Evolutionary conservation across 2,113 vertebrate species (phyloP).

Genomic region (Semicossyphus pulcher): DNA sequence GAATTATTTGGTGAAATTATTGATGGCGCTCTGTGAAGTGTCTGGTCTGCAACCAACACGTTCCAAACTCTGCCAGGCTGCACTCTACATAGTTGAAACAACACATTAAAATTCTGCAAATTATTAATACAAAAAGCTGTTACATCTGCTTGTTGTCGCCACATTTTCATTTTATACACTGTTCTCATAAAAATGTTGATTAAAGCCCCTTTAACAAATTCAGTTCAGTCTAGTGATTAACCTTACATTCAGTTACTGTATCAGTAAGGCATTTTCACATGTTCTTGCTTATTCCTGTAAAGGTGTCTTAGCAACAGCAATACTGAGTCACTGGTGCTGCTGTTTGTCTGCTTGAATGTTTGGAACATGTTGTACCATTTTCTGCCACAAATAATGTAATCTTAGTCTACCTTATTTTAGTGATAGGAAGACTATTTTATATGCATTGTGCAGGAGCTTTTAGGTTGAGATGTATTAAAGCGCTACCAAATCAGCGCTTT

Average conservation of each 20-base stretch:
- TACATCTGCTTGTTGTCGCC: too few species aligned
- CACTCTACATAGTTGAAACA: too few species aligned
- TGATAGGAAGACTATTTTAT: neutral
- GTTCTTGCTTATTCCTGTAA: neutral
- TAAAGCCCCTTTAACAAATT: neutral
- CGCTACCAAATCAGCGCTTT: neutral
- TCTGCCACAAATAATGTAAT: too few species aligned
- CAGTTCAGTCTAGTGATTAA: neutral
- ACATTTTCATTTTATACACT: too few species aligned
- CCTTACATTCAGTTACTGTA: neutral
- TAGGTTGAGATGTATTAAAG: neutral
- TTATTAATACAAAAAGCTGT: too few species aligned
- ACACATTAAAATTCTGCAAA: too few species aligned
- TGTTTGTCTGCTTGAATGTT: neutral
- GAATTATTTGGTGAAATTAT: too few species aligned
- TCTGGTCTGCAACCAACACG: too few species aligned
- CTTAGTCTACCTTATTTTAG: neutral
- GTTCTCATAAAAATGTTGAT: neutral
- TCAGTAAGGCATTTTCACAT: neutral
- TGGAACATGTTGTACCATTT: too few species aligned
- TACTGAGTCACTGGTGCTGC: neutral
- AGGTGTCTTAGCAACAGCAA: too few species aligned
- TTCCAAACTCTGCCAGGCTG: too few species aligned
- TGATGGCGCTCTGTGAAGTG: too few species aligned
- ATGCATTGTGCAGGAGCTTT: neutral